Evolutionary conservation across 1,140 invertebrate genomes (phyloP).

Genomic region (Hermatobates lingyangjiaoensis): DNA sequence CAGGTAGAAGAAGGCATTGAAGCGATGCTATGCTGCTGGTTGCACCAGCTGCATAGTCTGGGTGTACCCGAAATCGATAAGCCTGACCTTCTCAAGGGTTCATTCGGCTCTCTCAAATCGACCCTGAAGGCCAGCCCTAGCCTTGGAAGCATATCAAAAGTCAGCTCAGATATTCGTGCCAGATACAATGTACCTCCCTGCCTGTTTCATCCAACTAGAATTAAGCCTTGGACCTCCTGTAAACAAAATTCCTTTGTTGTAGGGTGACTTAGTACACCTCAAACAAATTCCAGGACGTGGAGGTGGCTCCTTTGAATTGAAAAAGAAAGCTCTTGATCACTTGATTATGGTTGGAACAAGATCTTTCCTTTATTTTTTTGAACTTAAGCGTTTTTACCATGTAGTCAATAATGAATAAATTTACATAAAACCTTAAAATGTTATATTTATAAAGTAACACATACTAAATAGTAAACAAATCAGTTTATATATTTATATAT

Average conservation of each 20-base stretch:
- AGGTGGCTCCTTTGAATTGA: conserved; percentile 46
- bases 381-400: neutral
- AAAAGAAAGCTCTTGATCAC: conserved; percentile 55
- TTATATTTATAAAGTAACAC: neutral
- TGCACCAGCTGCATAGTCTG: conserved; percentile 59
- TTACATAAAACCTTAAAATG: neutral
- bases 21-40: conserved; percentile 59
- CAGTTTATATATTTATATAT: too few relatives aligned
- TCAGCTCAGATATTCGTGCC: conserved; percentile 45
- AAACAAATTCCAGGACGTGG: conserved; percentile 42
- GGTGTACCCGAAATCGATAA: conserved; percentile 59
- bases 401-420: neutral
- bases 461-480: too few relatives aligned
- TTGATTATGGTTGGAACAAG: conserved; percentile 46
- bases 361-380: neutral
- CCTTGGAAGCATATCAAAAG: conserved; percentile 38
- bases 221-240: conserved; percentile 8
- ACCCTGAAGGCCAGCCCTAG: conserved; percentile 26
- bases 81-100: conserved; percentile 58
- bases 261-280: conserved; percentile 74
- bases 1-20: conserved; percentile 64
- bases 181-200: conserved; percentile 50
- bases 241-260: conserved; percentile 19
- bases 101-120: conserved; percentile 41
- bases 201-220: neutral